Conservation (phyloP, 2,113 vertebrate genomes). For the human region DNA sequence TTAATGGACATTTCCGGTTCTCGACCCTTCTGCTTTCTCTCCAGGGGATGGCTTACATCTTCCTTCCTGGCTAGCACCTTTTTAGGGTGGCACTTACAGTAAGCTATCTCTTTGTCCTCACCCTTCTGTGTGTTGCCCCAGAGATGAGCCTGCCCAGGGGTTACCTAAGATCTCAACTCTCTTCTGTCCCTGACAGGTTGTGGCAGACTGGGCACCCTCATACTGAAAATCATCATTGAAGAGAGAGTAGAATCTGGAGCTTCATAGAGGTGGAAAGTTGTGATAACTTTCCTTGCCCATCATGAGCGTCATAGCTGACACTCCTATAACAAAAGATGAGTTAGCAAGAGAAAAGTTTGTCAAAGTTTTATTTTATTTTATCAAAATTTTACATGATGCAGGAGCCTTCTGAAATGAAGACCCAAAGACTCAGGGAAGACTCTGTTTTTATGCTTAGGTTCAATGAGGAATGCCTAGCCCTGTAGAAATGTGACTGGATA, state of each 20-base stretch:
- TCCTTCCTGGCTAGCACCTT: neutral
- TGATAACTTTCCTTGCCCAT: neutral
- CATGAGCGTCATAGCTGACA: neutral
- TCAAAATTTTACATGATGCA: neutral
- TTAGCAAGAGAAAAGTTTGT: neutral
- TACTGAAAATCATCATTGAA: neutral
- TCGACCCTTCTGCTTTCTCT: neutral
- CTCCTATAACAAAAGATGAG: neutral
- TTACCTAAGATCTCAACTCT: neutral
- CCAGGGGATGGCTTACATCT: too few relatives aligned
- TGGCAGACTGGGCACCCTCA: neutral
- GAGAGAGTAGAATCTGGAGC: neutral
- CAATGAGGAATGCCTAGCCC: neutral
- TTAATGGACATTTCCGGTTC: neutral
- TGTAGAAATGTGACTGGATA: neutral
- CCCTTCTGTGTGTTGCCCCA: neutral
- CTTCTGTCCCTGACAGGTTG: neutral
- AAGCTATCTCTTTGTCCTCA: neutral
- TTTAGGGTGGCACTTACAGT: neutral
- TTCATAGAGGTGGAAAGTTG: neutral
- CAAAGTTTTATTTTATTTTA: neutral
- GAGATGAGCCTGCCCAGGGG: neutral
- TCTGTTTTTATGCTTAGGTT: neutral
- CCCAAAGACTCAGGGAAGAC: neutral
- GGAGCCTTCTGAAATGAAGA: neutral